Evolutionary conservation across 1,140 invertebrate genomes (phyloP), one percentile per base, ranked within the genome.

Genomic region (Zaprionus tsacasi): DNA sequence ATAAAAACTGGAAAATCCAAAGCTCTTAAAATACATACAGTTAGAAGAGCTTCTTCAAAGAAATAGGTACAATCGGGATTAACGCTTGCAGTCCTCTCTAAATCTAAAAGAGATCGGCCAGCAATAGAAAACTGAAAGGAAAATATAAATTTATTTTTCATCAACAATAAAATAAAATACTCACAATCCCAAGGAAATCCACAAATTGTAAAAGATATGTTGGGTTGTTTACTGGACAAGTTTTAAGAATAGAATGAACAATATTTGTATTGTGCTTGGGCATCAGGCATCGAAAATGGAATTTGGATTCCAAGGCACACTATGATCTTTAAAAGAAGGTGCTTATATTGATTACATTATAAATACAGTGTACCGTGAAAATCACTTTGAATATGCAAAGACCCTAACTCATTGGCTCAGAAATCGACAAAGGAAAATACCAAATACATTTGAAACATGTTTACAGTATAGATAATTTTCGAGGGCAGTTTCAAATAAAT

Each of bases 191-290:
- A 33, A 43, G 4, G 27, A 48, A 45, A 15, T 57, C 33, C 15
- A 67, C 65, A 67, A 48, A 30, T 15, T 45, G 27, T 40, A 60
- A 40, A 60, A 60, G 40, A 17, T 43, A 45, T 60, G 12, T 13
- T 45, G 13, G 27, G 40, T 5, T 60, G n/a, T 48, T 60, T 1
- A 45, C 58, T 30, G 11, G n/a, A 60, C 40, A 33, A 13, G 12
- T 3, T 25, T 30, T 21, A 17, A 60, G 45, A 60, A 3, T 1
- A 21, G 25, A 56, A 43, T 66, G 52, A 11, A 2, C 7, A 7
- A 35, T 35, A 35, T 35, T 10, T 3, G 12, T 3, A 25, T 21
- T 21, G 17, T 48, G 8, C 1, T 13, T 30, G n/a, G 15, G 17
- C 7, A 7, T 17, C 12, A 13, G 36, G 13, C 8, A 7, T 58